Conservation (phyloP, 1,140 invertebrate genomes). For the Octopus sinensis region DNA sequence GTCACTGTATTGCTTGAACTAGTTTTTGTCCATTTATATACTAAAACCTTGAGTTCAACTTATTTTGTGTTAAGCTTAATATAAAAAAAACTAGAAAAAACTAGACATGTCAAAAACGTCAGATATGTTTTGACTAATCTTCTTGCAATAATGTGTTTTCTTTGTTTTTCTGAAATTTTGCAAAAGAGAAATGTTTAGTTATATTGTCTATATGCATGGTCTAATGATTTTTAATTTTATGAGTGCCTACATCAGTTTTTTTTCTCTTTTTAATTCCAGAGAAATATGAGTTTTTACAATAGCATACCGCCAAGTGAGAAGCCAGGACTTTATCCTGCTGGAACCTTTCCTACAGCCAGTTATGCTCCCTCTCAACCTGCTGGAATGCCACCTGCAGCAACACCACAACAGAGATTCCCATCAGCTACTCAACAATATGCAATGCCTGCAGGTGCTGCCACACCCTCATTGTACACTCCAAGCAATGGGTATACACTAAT, state of each 20-base stretch:
- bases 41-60: no score
- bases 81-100: no score
- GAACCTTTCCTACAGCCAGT: conserved; percentile 3
- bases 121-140: no score
- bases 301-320: background rate
- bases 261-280: background rate
- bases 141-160: no score
- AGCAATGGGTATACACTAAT: background rate
- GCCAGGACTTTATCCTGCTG: conserved; percentile 8
- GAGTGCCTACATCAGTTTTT: background rate
- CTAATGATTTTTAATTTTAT: no score
- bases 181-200: no score
- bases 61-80: no score
- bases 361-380: conserved; percentile 5
- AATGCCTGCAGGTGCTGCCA: conserved; percentile 3
- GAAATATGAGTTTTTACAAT: conserved; percentile 12
- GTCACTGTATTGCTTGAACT: no score
- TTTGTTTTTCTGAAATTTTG: no score
- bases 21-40: no score
- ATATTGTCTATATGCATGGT: no score
- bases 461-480: conserved; percentile 10
- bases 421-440: conserved; percentile 10
- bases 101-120: no score
- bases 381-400: conserved; percentile 3
- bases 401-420: conserved; percentile 6